phyloP scores from a whole-genome alignment of 2,797 vertebrate genomes.

The Harpagifer antarcticus region DNA sequence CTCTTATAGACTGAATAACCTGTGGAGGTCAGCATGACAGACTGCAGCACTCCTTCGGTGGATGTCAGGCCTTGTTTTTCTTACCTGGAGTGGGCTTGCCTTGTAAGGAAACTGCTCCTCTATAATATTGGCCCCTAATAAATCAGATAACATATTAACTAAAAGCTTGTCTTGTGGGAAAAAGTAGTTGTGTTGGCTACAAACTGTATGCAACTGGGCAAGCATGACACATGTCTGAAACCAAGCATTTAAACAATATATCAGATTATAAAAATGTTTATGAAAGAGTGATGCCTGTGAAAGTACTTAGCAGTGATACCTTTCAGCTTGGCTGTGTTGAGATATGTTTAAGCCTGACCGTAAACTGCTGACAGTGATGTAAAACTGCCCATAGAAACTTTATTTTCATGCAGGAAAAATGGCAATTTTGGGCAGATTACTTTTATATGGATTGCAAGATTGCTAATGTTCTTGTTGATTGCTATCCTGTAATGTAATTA shows the following conservation, averaged over 20 bases:
- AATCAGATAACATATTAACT: constrained; percentile 41
- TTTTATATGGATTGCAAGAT: constrained; percentile 31
- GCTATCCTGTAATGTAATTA: constrained; percentile 21
- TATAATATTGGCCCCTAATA: constrained; percentile 31
- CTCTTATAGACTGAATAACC: constrained; percentile 63
- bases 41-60: constrained; percentile 39
- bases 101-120: constrained; percentile 33
- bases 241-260: constrained; percentile 43
- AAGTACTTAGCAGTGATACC: constrained; percentile 28
- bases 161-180: constrained; percentile 46
- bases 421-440: constrained; percentile 16
- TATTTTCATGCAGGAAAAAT: constrained; percentile 2
- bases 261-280: constrained; percentile 23
- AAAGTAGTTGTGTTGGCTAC: constrained; percentile 23
- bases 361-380: constrained; percentile 19
- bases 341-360: constrained; percentile 35
- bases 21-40: constrained; percentile 62
- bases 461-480: constrained; percentile 19
- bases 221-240: constrained; percentile 59
- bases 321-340: constrained; percentile 43
- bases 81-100: constrained; percentile 34
- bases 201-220: constrained; percentile 35
- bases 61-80: constrained; percentile 50
- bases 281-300: constrained; percentile 36
- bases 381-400: constrained; percentile 22